Percentiles rank a stretch among this genome's conserved stretches.
Evolutionary conservation across 2,888 invertebrate species (phyloP).

Genomic region (Tenthredo scrophulariae): DNA sequence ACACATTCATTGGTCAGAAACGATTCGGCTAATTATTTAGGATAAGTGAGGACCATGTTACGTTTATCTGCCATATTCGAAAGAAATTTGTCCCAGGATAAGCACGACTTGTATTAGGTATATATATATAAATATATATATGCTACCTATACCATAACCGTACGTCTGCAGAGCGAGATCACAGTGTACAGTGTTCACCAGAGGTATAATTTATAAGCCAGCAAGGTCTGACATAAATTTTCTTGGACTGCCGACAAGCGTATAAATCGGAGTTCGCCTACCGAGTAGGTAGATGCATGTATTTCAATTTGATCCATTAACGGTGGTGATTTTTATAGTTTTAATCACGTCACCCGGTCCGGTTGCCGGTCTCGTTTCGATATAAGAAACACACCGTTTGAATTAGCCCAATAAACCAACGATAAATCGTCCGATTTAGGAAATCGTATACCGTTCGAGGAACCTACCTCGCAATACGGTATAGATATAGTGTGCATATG

Average conservation of each 20-base stretch:
- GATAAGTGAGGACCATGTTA: neutral
- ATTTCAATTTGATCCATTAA: conserved; percentile 51
- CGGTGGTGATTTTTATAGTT: conserved; percentile 48
- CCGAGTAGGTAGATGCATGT: conserved; percentile 48
- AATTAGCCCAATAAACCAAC: conserved; percentile 53
- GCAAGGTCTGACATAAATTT: conserved; percentile 46
- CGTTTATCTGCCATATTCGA: conserved; percentile 29
- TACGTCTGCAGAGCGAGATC: conserved; percentile 12
- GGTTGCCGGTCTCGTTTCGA: conserved; percentile 20
- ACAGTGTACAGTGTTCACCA: conserved; percentile 15
- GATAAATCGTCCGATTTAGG: conserved; percentile 56
- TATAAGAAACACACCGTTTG: conserved; percentile 13
- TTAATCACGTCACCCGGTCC: conserved; percentile 42
- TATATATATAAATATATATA: neutral
- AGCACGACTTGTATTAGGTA: neutral
- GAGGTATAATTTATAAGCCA: conserved; percentile 44
- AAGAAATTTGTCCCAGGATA: conserved; percentile 26
- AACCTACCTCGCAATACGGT: conserved; percentile 50
- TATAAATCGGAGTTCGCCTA: conserved; percentile 46
- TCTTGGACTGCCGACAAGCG: conserved; percentile 41
- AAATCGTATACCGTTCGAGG: conserved; percentile 48
- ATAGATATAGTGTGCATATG: conserved; percentile 54
- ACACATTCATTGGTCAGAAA: neutral
- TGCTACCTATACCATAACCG: too few species aligned
- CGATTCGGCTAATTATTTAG: neutral